Base-by-base conservation (phyloP, 2,888 invertebrate species). In the Nematopogon swammerdamellus region DNA sequence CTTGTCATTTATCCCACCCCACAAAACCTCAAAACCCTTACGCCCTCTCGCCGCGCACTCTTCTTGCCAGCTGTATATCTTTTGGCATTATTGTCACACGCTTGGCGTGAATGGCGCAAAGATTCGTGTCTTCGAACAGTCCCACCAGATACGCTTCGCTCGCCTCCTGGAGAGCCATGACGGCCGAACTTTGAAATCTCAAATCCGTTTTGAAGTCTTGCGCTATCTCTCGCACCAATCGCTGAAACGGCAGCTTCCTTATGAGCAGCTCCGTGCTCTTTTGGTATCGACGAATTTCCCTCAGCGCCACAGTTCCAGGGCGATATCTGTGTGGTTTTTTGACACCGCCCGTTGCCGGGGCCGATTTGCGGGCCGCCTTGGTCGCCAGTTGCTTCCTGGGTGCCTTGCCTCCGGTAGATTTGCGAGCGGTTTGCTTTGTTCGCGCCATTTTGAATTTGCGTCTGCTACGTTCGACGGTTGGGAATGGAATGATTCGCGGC, bases 331-430 rank as follows among this genome's bases (percentile, higher is more conserved):
- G 87, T 0, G 87, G 88, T 67, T 88, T 88, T 65, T 89, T 89
- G 2, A 88, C 86, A 19, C 87, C 88, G 18, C 88, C 88, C 1
- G 88, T 87, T 0, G 87, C 85, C 19, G 88, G 87, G 1, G 87
- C 87, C 59, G 85, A 86, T 64, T 88, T 88, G 55, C 87, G 75
- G 1, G 87, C 87, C 1, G 87, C 87, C 68, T 88, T 88, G 1
- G 86, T 87, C 1, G 86, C 86, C 52, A 88, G 63, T 59, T 86
- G 87, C 61, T 88, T 88, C 48, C 88, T 70, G 1, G 87, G 87
- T 20, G 88, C 87, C 63, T 87, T 88, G n/a, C 87, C 87, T 59
- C 87, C 87, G 43, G 87, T 88, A 0, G 86, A 87, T 58, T 89
- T 89, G 54, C 88, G 82, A 17, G 88, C 88, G 1, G 88, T 88